Evolutionary conservation across 2,797 vertebrate genomes (phyloP), one percentile per base, ranked within the genome.

Genomic region (Myioborus miniatus): DNA sequence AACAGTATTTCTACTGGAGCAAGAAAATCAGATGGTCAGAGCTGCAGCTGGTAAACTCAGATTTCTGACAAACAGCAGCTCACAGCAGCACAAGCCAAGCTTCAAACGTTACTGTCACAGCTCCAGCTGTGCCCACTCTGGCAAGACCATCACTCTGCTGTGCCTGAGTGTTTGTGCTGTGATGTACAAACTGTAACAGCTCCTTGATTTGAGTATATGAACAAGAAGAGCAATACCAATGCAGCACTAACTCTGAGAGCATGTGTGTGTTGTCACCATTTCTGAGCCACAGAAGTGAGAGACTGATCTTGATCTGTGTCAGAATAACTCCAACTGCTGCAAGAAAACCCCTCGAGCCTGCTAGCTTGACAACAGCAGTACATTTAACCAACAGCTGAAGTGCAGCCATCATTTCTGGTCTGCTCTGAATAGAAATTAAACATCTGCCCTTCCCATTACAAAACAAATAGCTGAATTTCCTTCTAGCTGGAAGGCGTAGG

Each of bases 341-440:
- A 90, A 70, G 39, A 79, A 88, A 89, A 29, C 10, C 18, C 67
- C 52, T 90, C 74, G 53, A 76, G 81, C 56, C 70, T 39, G 47
- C 47, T 60, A 62, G 47, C 52, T 36, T 58, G 74, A 87, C 41
- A 75, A 84, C 22, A 43, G 47, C 34, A 56, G 37, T 39, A 80
- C 12, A 50, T 74, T 93, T 74, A 62, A 80, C 12, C 34, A 83
- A 68, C 34, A 74, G 20, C 18, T 76, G 23, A 92, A 83, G 50
- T 60, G 34, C 67, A 88, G 56, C 41, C 49, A 79, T 24, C 0
- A 3, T 43, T 93, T 76, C 69, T 90, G 34, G 32, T 76, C 63
- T 83, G 55, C 44, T 82, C 69, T 70, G 74, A 88, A 81, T 47
- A 37, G 46, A 58, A 94, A 83, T 36, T 76, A 87, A 97, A 71